Conservation (phyloP, 2,797 vertebrate species). For the Menidia menidia region DNA sequence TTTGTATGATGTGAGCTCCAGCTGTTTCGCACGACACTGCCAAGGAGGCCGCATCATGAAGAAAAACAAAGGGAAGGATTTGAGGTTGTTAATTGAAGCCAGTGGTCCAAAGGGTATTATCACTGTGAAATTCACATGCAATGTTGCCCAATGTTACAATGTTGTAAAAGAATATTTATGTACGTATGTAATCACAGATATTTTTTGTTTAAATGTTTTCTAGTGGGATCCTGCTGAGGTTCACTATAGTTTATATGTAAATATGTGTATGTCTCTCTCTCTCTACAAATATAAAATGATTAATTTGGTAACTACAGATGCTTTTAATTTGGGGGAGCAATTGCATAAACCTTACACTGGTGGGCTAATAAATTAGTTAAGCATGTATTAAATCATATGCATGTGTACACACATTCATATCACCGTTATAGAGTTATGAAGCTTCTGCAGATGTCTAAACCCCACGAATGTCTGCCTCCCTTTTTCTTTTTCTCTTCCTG, state of each 20-base stretch:
- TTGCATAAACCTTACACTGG: no score
- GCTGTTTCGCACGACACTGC: background rate
- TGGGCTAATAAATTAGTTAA: no score
- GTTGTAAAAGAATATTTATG: no score
- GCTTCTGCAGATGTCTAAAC: slow-evolving; percentile 80
- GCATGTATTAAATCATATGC: slow-evolving; percentile 21
- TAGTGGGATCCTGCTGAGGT: no score
- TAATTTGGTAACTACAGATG: no score
- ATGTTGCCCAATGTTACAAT: background rate
- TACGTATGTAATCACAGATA: no score
- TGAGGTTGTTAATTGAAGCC: background rate
- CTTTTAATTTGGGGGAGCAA: no score
- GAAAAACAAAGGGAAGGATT: background rate
- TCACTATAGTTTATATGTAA: no score
- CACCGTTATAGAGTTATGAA: slow-evolving; percentile 83
- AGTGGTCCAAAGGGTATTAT: slow-evolving; percentile 2
- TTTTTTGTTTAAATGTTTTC: no score
- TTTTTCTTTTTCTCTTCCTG: slow-evolving; percentile 30
- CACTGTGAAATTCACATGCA: background rate
- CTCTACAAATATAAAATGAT: no score
- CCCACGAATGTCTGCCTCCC: slow-evolving; percentile 45
- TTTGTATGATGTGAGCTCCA: background rate
- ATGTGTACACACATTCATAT: slow-evolving; percentile 46
- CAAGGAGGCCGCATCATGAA: background rate
- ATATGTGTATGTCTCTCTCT: no score